Base-by-base conservation (phyloP, 2,888 invertebrate species). In the Calameuta idolon region DNA sequence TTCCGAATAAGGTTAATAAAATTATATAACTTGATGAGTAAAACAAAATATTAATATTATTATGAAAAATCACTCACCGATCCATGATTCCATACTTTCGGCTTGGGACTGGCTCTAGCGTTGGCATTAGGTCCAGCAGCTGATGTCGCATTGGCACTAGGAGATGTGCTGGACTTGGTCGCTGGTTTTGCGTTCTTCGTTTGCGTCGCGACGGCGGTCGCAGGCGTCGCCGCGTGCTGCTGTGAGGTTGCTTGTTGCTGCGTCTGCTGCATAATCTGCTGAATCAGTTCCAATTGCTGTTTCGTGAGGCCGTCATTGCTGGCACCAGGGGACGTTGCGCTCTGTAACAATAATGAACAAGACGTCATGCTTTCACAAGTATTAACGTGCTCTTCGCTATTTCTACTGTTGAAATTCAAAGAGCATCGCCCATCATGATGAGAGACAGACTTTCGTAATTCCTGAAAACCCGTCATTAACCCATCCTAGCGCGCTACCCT, bases 181-280 rank as follows among this genome's bases (percentile, higher is more conserved):
- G 90, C 87, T 79, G 83, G 93, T 92, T 90, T 93, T 81, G 77
- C 85, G 79, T 85, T 86, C 83, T 90, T 91, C 78, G 85, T 93
- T 92, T 82, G 93, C 91, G 88, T 92, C 90, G 84, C 90, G 89
- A 84, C 92, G 69, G 77, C 69, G 12, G 81, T 79, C 30, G 83
- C 75, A 30, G 82, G 79, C 75, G 87, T 81, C 77, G 82, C 85
- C 23, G 83, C 81, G 78, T 81, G 80, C 78, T 88, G 87, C 68
- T 88, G 87, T 76, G 89, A 89, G 69, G 92, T 92, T 81, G 92
- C 92, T 76, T 94, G 94, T 86, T 95, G 95, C 89, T 95, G 95
- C 31, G 95, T 95, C 90, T 95, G 95, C 87, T 95, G 95, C 95
- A 95, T 95, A 85, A 95, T 95, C 92, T 95, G 95, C 91, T 95